Base-by-base conservation (phyloP, 2,888 invertebrate species). In the Patella depressa region DNA sequence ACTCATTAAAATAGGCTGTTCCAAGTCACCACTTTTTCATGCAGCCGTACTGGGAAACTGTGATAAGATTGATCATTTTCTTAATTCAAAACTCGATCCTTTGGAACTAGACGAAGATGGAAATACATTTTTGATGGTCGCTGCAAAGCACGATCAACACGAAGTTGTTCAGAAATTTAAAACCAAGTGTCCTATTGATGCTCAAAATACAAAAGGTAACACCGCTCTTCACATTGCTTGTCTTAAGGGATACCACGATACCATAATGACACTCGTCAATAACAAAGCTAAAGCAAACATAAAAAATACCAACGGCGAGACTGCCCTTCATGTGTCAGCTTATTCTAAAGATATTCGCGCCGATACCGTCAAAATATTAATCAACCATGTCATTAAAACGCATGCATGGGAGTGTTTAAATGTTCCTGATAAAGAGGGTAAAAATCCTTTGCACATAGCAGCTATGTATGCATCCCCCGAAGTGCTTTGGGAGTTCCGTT, bases 171-270 rank as follows among this genome's bases (percentile, higher is more conserved):
- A 84, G 14, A 78, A 78, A 17, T 89, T 88, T 77, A 75, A 85
- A 15, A 74, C 79, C 3, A 72, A 80, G 2, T 80, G 84, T 9
- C 82, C 84, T 17, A 79, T 89, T 29, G 85, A 89, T 80, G 77
- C 78, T 3, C 79, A 84, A 76, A 90, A 90, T 79, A 80, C 82
- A 5, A 80, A 86, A 29, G 90, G 90, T 1, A 87, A 90, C 80
- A 91, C 90, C 1, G 85, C 90, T 0, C 80, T 91, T 17, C 91
- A 91, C 78, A 81, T 90, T 53, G 90, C 91, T 2, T 88, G 88
- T 73, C 83, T 84, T 17, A 80, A 84, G 53, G 91, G 91, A 9
- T 82, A 88, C 76, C 71, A 81, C 29, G 85, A 87, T 14, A 83
- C 86, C 4, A 83, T 89, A 17, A 53, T 81, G 59, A 79, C 82